phyloP scores from a whole-genome alignment of 53 echinoderm and acorn worm genomes.

The Paelopatides confundens region DNA sequence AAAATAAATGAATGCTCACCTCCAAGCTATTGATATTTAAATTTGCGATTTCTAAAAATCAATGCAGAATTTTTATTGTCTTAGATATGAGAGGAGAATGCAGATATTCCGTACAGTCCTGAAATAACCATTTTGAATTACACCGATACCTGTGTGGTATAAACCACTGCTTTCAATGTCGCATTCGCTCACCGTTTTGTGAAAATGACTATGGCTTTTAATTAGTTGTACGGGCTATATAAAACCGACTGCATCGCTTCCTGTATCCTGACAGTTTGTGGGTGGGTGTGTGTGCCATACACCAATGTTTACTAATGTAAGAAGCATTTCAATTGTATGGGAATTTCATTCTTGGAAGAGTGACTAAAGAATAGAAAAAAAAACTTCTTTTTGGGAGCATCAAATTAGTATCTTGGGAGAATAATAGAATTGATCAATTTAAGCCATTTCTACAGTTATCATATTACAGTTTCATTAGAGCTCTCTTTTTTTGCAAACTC shows the following conservation, averaged over 20 bases:
- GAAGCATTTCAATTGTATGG: background rate
- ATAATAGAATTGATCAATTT: too few species aligned
- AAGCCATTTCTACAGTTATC: too few species aligned
- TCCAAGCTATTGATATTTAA: constrained; percentile 20
- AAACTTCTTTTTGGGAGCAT: too few species aligned
- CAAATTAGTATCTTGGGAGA: too few species aligned
- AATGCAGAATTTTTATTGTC: constrained; percentile 9
- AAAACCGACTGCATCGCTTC: background rate
- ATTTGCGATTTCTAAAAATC: constrained; percentile 15
- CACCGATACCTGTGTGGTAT: too few species aligned
- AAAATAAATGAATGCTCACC: constrained; percentile 17
- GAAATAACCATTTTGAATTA: background rate
- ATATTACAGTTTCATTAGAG: too few species aligned
- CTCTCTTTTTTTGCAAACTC: background rate
- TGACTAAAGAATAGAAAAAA: background rate
- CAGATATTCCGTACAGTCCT: background rate
- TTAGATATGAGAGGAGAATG: background rate
- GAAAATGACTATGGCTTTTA: background rate
- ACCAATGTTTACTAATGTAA: too few species aligned
- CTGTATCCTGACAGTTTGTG: background rate
- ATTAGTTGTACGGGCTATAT: background rate
- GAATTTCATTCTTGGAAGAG: background rate
- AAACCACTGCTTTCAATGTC: background rate
- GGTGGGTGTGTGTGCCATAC: background rate
- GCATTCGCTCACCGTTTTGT: background rate